Evolutionary conservation across 1,140 invertebrate genomes (phyloP).

Genomic region (Bombus superbus): DNA sequence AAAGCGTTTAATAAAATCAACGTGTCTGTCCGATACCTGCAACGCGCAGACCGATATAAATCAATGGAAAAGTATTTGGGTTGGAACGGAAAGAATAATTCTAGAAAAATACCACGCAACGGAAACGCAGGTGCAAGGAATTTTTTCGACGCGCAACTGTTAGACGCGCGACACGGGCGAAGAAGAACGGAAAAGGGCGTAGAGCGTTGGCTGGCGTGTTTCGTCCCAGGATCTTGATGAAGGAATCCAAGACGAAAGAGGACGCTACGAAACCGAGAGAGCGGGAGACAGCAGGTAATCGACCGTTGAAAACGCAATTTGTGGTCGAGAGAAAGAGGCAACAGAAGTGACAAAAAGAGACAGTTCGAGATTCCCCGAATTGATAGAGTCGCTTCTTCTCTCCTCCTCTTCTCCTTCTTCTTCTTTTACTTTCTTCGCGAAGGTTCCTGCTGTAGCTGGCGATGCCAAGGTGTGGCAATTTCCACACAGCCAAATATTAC

Average conservation of each 20-base stretch:
- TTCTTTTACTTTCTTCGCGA: neutral
- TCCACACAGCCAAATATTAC: neutral
- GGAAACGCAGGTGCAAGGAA: no score
- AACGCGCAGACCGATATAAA: neutral
- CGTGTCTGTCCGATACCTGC: neutral
- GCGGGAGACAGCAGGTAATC: conserved; percentile 56
- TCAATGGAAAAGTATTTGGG: neutral
- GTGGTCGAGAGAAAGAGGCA: conserved; percentile 24
- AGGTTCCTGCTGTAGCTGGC: neutral
- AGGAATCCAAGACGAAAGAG: conserved; percentile 26
- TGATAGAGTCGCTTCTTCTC: conserved; percentile 27
- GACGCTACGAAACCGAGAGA: neutral
- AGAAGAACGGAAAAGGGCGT: neutral
- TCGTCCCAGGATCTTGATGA: conserved; percentile 43
- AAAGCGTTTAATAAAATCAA: neutral
- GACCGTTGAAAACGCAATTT: conserved; percentile 65
- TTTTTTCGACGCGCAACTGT: no score
- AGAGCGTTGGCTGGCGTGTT: conserved; percentile 7
- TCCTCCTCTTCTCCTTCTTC: neutral
- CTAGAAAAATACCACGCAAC: neutral
- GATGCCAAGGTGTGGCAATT: conserved; percentile 11
- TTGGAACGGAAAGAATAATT: neutral
- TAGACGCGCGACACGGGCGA: neutral
- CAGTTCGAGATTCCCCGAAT: conserved; percentile 33
- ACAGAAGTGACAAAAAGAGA: conserved; percentile 1